These are phyloP conservation scores for Oenanthe oenanthe DNA, from an alignment of 2,113 vertebrate genomes.

Conservation along the genomic window DNA sequence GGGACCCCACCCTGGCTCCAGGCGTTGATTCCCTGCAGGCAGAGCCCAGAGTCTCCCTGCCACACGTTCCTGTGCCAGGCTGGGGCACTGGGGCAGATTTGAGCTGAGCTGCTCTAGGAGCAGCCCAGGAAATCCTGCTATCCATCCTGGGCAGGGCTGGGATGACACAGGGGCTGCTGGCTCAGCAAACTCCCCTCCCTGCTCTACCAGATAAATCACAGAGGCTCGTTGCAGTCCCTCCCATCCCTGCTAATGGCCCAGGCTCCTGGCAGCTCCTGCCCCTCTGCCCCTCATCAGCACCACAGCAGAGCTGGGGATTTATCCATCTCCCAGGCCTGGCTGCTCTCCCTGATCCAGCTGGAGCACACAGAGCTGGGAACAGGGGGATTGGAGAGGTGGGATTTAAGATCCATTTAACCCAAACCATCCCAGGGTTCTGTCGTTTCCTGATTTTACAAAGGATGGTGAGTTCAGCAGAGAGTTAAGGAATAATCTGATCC, in stretches of 20 bases:
- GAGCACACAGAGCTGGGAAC: fast-evolving
- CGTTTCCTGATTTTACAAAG: neutral
- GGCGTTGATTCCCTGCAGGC: neutral
- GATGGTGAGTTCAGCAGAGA: neutral
- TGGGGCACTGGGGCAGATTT: neutral
- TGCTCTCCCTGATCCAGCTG: neutral
- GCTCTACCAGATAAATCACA: neutral
- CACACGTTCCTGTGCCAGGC: fast-evolving
- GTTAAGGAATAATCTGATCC: neutral
- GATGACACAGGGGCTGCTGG: neutral
- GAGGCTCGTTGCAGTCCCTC: neutral
- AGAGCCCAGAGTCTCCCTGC: neutral
- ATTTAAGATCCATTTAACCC: fast-evolving
- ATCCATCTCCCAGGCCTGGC: neutral
- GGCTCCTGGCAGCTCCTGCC: neutral
- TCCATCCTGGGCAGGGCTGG: neutral
- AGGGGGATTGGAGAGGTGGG: neutral
- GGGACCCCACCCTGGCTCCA: fast-evolving
- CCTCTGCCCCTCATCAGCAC: neutral
- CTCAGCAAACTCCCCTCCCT: neutral
- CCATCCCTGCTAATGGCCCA: neutral
- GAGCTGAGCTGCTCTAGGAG: neutral
- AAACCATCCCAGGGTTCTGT: neutral
- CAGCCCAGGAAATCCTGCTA: neutral
- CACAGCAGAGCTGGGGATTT: neutral